Base-by-base conservation (phyloP, 2,797 vertebrate species). In the Chanos chanos region DNA sequence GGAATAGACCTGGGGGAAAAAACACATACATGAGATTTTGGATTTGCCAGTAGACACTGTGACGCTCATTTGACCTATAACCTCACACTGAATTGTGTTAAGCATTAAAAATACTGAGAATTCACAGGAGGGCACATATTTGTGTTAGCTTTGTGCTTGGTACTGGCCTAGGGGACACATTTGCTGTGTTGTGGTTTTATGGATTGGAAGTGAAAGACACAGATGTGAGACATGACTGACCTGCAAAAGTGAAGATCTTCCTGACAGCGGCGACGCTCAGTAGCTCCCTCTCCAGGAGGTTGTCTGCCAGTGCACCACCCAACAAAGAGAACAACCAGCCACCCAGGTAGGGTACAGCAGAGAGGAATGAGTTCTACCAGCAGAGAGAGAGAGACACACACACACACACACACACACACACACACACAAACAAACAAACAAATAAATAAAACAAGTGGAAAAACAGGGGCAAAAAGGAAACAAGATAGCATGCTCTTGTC, bases 331-430 rank as follows among this genome's bases (percentile, higher is more conserved):
- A 51, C 13, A 88, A 16, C 77, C 83, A 83, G 34, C 72, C 81
- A 0, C 87, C 89, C 10, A 94, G 25, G 58, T 91, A 94, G 2
- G 92, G 93, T 77, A 95, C 68, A 8, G 90, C 89, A 0, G 93
- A 93, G 24, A 94, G 88, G 71, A 93, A 78, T 1, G 91, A 85
- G 0, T 92, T 94, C 93, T 94, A 76, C 2, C 5, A n/a, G 59
- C 24, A 54, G 7, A 69, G 3, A 64, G 7, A 66, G 5, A 45
- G 4, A 56, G 1, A 56, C n/a, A n/a, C n/a, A n/a, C n/a, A n/a
- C n/a, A n/a, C n/a, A n/a, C n/a, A n/a, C n/a, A n/a, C n/a, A n/a
- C n/a, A n/a, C n/a, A n/a, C n/a, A n/a, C n/a, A n/a, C n/a, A n/a
- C n/a, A n/a, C n/a, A n/a, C n/a, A n/a, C n/a, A n/a, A n/a, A n/a